These are phyloP conservation scores for Apamea anceps DNA, from an alignment of 2,888 invertebrate genomes.

Conservation along the genomic window DNA sequence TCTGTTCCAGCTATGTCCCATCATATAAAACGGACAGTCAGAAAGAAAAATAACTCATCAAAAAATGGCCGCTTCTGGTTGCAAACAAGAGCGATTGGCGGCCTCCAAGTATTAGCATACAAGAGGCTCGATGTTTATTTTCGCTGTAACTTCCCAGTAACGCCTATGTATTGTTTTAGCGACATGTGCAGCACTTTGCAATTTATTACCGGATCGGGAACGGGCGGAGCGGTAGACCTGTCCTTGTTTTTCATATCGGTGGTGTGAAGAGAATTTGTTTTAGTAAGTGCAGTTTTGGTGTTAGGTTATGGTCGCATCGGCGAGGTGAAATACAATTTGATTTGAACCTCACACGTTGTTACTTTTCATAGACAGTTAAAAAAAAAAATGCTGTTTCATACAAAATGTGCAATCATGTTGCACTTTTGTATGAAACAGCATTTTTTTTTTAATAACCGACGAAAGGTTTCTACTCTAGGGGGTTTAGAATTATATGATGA, in stretches of 20 bases:
- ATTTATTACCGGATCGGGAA: constrained; percentile 26
- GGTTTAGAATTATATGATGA: no score
- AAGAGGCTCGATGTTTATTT: constrained; percentile 42
- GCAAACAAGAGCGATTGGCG: constrained; percentile 13
- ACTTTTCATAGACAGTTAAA: no score
- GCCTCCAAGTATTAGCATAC: constrained; percentile 37
- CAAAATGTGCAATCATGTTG: no score
- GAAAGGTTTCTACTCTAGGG: no score
- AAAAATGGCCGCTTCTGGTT: neutral
- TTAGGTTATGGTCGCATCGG: no score
- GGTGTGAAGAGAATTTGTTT: neutral
- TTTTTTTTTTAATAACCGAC: no score
- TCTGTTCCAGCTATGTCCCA: neutral
- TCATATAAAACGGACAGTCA: neutral
- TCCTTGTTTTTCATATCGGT: neutral
- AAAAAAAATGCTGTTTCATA: no score
- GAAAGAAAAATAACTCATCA: neutral
- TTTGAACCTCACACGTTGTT: neutral
- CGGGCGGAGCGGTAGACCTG: neutral
- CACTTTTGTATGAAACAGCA: no score
- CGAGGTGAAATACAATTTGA: neutral
- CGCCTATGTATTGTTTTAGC: constrained; percentile 22
- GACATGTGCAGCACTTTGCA: constrained; percentile 40
- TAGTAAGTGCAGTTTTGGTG: neutral
- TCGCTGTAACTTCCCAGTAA: constrained; percentile 27